Conservation (phyloP, 2,797 vertebrate species). For the Allobates femoralis region DNA sequence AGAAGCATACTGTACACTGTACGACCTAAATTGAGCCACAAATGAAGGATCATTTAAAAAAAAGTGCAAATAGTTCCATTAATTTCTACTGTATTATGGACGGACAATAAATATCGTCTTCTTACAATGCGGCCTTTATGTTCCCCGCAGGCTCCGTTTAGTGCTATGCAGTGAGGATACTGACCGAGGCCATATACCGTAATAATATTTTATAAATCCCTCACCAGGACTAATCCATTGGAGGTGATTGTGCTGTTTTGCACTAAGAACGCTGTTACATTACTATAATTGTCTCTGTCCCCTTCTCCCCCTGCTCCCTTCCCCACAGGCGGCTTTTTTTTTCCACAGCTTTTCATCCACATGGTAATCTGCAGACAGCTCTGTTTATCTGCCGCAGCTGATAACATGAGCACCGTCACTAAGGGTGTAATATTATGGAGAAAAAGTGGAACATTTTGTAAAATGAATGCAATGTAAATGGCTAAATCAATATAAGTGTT, state of each 20-base stretch:
- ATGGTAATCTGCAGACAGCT: slow-evolving; percentile 26
- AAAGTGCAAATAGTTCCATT: too few relatives aligned
- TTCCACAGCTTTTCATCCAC: slow-evolving; percentile 29
- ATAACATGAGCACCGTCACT: slow-evolving; percentile 32
- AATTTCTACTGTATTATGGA: too few relatives aligned
- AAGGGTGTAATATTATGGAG: slow-evolving; percentile 34
- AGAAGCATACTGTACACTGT: too few relatives aligned
- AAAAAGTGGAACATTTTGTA: slow-evolving; percentile 30
- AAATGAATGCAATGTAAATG: slow-evolving; percentile 32
- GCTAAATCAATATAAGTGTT: slow-evolving; percentile 35
- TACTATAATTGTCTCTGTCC: slow-evolving; percentile 22
- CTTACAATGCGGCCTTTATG: too few relatives aligned
- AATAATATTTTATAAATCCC: slow-evolving; percentile 8
- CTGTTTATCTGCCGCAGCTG: slow-evolving; percentile 45
- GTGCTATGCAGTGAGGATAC: not conserved
- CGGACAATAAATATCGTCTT: too few relatives aligned
- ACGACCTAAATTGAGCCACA: too few relatives aligned
- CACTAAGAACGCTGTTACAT: slow-evolving; percentile 8
- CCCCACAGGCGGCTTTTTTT: slow-evolving; percentile 11
- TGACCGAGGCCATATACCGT: not conserved
- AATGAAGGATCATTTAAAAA: too few relatives aligned
- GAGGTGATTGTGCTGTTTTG: not conserved
- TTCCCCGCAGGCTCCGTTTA: not conserved
- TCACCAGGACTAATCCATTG: slow-evolving; percentile 31
- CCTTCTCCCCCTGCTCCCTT: not conserved